phyloP scores from a whole-genome alignment of 2,113 vertebrate species.

The Talpa occidentalis region DNA sequence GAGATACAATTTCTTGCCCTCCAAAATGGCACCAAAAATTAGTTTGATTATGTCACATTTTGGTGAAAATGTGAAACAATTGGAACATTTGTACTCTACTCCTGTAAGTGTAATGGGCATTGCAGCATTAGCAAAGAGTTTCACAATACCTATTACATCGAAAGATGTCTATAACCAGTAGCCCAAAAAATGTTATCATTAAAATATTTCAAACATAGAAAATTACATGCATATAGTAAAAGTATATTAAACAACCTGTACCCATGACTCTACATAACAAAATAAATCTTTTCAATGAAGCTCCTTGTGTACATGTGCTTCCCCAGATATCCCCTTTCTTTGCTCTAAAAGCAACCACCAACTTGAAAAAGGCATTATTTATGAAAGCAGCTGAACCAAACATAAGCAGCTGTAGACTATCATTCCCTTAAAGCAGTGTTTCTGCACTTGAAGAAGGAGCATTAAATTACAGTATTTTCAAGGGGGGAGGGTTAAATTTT shows the following conservation, averaged over 20 bases:
- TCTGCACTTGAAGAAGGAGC: background rate
- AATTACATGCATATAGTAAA: background rate
- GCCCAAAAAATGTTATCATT: background rate
- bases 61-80: background rate
- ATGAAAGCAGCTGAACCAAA: conserved; percentile 12
- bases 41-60: background rate
- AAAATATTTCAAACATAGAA: background rate
- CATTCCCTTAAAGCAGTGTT: background rate
- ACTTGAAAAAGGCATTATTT: conserved; percentile 16
- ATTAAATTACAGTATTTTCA: background rate
- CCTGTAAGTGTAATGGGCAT: background rate
- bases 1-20: background rate
- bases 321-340: background rate
- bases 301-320: background rate
- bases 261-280: background rate
- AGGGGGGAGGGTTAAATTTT: background rate
- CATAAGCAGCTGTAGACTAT: conserved; percentile 9
- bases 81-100: background rate
- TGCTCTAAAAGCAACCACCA: background rate
- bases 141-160: background rate
- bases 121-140: background rate
- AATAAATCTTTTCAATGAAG: background rate
- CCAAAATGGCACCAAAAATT: background rate
- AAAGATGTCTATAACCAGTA: background rate
- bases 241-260: background rate